phyloP scores from a whole-genome alignment of 2,888 invertebrate genomes.

The Sesia bembeciformis region DNA sequence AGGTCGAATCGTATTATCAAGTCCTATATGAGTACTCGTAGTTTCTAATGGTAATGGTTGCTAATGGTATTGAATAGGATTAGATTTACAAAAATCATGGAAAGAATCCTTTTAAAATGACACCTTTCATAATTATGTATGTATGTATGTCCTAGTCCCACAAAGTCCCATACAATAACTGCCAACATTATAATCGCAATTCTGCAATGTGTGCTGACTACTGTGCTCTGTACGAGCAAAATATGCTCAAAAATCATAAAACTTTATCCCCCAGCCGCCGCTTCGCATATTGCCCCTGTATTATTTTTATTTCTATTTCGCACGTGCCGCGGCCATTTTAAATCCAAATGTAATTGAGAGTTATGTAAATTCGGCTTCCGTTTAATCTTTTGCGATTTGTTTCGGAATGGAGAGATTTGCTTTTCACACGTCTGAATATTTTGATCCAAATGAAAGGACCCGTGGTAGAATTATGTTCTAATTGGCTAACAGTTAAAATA shows the following conservation, averaged over 20 bases:
- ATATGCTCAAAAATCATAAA: slow-evolving; percentile 16
- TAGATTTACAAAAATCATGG: too few relatives aligned
- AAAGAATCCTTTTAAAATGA: too few relatives aligned
- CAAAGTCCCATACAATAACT: background rate
- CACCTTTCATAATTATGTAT: too few relatives aligned
- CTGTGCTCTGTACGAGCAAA: background rate
- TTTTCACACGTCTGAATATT: background rate
- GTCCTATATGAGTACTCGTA: too few relatives aligned
- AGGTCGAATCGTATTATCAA: too few relatives aligned
- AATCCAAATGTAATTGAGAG: slow-evolving; percentile 40
- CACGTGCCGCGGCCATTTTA: slow-evolving; percentile 25
- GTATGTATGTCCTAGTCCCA: too few relatives aligned
- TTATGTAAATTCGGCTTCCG: slow-evolving; percentile 29
- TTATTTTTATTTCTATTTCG: slow-evolving; percentile 18
- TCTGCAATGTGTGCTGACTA: background rate
- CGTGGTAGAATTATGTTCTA: too few relatives aligned
- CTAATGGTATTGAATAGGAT: too few relatives aligned
- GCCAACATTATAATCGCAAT: background rate
- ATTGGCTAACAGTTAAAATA: too few relatives aligned
- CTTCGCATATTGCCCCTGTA: background rate
- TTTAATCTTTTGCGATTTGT: slow-evolving; percentile 2
- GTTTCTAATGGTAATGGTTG: too few relatives aligned
- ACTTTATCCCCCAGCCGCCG: slow-evolving; percentile 12
- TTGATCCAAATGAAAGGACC: background rate
- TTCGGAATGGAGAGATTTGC: background rate